Base-by-base conservation (phyloP, 2,797 vertebrate genomes). In the Dendrocincla fuliginosa region DNA sequence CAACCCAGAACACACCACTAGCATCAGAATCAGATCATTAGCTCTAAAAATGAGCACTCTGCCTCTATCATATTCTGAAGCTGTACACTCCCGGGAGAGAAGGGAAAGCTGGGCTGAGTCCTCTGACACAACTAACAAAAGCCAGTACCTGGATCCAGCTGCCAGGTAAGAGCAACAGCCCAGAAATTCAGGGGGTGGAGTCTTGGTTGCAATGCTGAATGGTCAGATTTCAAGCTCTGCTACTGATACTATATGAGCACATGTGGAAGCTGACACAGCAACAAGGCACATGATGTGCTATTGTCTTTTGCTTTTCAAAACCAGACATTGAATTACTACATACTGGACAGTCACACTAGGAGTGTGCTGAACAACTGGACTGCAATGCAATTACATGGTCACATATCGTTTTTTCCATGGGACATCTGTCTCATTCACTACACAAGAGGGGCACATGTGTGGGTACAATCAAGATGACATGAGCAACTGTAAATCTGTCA, bases 401-500 rank as follows among this genome's bases (percentile, higher is more conserved):
- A 84, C 74, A 41, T 27, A 69, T 2, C 24, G 35, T 16, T 76
- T 93, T 93, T 74, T 95, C 75, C 79, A 37, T 1, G 4, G 80
- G 89, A 71, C 50, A 71, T 73, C 46, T 89, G 67, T 42, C 70
- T 61, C 32, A 4, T 64, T 89, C 86, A 22, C 42, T 78, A 44
- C 70, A 74, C 0, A 0, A 71, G 44, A 74, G 56, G 25, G 47
- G 57, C 69, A 65, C 20, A 25, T 0, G 12, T 65, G 65, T 57
- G 59, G 50, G 59, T 57, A 87, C 75, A 92, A 78, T 59, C 49
- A 78, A 60, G n/a, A 64, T 13, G 35, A 39, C 53, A 88, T 3
- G 32, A 93, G 32, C 59, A 91, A 80, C 74, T 37, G 83, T 84
- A 93, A 93, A 94, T 88, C 89, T 94, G 85, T 94, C 83, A 93